Evolutionary conservation across 2,113 vertebrate species (phyloP), one percentile per base, ranked within the genome.

Genomic region (Oenanthe oenanthe): DNA sequence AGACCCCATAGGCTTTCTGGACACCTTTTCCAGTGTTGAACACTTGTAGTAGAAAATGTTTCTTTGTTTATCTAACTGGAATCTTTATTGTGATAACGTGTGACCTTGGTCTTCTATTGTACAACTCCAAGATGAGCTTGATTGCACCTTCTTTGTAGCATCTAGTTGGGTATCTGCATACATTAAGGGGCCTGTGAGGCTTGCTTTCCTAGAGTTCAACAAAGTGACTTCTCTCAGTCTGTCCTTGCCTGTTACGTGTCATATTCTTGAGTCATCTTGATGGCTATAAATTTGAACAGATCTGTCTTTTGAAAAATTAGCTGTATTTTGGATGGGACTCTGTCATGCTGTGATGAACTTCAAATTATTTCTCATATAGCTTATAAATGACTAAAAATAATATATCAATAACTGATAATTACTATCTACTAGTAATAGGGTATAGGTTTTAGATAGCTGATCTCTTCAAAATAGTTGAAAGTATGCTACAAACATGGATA

Each of bases 141-240:
- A 29, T 14, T 60, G 13, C 12, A 16, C 42, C 9, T 66, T 71
- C 32, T 58, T 48, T 56, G 12, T 74, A n/a, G 29, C 10, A 3
- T 68, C 13, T 65, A 10, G 8, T 2, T 77, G 28, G 3, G 7
- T 60, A 20, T 40, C 17, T 67, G 31, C 43, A 54, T 21, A 18
- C 5, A 4, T 31, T 28, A 31, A 72, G 20, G 25, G 5, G 53
- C 29, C 25, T 0, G 1, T 31, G 12, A 40, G 28, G 10, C 31
- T 58, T 42, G 15, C 43, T 89, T 71, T 40, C 21, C 61, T 63
- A 10, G 31, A 29, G 5, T 45, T 92, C 16, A 29, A 24, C 25
- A 54, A 53, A 60, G 28, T 14, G 7, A 5, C 28, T 72, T 72
- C 28, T 74, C 14, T 72, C 32, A 62, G 4, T 13, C 16, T 42